phyloP scores from a whole-genome alignment of 2,113 vertebrate species.

The Python bivittatus region DNA sequence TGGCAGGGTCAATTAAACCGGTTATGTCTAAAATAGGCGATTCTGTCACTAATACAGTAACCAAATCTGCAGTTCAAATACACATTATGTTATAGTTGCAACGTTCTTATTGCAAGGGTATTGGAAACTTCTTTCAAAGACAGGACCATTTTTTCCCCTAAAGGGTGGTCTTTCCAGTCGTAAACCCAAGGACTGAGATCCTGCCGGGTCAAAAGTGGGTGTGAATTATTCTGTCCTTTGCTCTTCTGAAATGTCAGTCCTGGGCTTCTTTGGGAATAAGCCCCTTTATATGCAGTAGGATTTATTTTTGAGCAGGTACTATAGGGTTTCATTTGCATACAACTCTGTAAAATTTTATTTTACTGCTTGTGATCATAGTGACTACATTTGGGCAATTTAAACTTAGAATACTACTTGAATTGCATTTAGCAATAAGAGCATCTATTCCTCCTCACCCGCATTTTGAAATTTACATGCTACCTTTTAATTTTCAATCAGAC shows the following conservation, averaged over 20 bases:
- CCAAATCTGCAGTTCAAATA: neutral
- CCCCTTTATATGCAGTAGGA: neutral
- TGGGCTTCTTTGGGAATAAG: neutral
- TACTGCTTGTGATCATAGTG: neutral
- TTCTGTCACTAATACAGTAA: neutral
- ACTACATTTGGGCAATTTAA: neutral
- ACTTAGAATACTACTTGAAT: accelerated
- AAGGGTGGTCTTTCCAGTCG: neutral
- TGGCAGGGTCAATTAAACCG: neutral
- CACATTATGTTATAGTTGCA: neutral
- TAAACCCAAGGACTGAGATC: neutral
- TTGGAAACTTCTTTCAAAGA: neutral
- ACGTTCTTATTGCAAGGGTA: neutral
- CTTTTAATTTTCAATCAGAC: neutral
- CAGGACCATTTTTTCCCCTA: neutral
- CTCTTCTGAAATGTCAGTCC: neutral
- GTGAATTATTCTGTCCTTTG: neutral
- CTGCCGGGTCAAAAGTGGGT: neutral
- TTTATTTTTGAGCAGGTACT: neutral
- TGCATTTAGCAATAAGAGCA: neutral
- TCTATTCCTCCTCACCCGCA: neutral
- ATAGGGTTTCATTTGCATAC: neutral
- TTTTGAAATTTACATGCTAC: neutral
- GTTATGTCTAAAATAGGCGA: neutral
- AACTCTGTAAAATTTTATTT: neutral